Evolutionary conservation across 2,888 invertebrate species (phyloP).

Genomic region (Apotomis turbidana): DNA sequence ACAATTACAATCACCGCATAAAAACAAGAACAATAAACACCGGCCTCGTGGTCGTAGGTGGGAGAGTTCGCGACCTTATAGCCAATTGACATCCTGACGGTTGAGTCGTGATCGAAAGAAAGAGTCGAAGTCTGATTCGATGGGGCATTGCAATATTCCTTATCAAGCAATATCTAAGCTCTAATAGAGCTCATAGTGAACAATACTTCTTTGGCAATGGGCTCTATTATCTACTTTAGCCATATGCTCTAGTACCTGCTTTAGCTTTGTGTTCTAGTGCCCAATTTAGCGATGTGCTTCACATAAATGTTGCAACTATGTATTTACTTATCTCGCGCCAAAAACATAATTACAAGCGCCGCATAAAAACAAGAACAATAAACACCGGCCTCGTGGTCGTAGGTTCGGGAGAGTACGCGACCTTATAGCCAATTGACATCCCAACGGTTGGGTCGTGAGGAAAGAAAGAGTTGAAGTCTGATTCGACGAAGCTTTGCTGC

Average conservation of each 20-base stretch:
- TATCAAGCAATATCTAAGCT: too few species aligned
- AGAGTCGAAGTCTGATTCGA: conserved; percentile 44
- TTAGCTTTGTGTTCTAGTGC: too few species aligned
- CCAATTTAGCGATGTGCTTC: too few species aligned
- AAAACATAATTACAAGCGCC: conserved; percentile 57
- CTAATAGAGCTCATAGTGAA: too few species aligned
- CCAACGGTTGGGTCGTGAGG: conserved; percentile 76
- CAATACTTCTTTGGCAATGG: too few species aligned
- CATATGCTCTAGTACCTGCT: too few species aligned
- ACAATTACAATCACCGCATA: conserved; percentile 57
- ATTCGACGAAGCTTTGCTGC: too few species aligned
- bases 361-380: conserved; percentile 62
- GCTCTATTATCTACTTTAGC: neutral
- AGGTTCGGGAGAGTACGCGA: conserved; percentile 65
- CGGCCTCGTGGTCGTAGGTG: conserved; percentile 44
- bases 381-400: conserved; percentile 46
- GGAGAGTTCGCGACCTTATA: conserved; percentile 73
- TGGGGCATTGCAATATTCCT: too few species aligned
- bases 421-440: conserved; percentile 80
- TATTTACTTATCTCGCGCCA: too few species aligned
- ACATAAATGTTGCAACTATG: too few species aligned
- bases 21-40: conserved; percentile 63
- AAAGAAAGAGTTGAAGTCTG: conserved; percentile 59
- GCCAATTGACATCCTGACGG: conserved; percentile 79
- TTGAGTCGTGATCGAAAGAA: conserved; percentile 78